These are phyloP conservation scores for Craterocephalus amniculus DNA, from an alignment of 2,797 vertebrate genomes.

Conservation along the genomic window DNA sequence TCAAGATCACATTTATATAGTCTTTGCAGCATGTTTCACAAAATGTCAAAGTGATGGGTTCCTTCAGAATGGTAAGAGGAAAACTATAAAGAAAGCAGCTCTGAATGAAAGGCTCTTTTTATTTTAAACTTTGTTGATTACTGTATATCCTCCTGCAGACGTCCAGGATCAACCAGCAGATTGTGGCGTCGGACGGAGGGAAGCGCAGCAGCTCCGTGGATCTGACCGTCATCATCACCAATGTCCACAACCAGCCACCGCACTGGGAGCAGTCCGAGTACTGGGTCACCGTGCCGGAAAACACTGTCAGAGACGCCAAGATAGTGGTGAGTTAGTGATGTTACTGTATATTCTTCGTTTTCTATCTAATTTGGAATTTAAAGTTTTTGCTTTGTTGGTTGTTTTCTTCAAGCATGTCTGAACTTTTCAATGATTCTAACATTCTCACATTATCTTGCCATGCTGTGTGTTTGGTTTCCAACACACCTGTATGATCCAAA, in stretches of 20 bases:
- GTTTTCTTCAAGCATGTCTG: neutral
- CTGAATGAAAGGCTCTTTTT: neutral
- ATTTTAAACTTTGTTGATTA: neutral
- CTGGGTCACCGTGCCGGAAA: conserved; percentile 88
- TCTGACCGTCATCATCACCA: conserved; percentile 87
- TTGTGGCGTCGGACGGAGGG: conserved; percentile 89
- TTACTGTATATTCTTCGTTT: neutral
- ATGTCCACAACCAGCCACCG: conserved; percentile 88
- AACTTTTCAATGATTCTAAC: neutral
- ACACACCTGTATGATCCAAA: neutral
- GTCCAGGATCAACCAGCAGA: conserved; percentile 78
- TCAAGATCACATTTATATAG: neutral
- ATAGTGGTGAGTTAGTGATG: conserved; percentile 83
- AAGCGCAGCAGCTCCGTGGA: conserved; percentile 89
- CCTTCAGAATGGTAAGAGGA: neutral
- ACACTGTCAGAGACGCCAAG: conserved; percentile 84
- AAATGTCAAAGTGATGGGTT: neutral
- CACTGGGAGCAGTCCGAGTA: conserved; percentile 87
- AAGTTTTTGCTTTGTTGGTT: neutral
- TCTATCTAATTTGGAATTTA: neutral
- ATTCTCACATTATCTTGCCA: neutral
- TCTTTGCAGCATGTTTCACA: neutral
- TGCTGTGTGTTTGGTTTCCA: neutral
- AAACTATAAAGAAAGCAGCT: neutral
- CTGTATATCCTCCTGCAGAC: conserved; percentile 66